These are phyloP conservation scores for Trissonchulus latispiculum DNA, from an alignment of 2,888 invertebrate genomes.

Conservation along the genomic window DNA sequence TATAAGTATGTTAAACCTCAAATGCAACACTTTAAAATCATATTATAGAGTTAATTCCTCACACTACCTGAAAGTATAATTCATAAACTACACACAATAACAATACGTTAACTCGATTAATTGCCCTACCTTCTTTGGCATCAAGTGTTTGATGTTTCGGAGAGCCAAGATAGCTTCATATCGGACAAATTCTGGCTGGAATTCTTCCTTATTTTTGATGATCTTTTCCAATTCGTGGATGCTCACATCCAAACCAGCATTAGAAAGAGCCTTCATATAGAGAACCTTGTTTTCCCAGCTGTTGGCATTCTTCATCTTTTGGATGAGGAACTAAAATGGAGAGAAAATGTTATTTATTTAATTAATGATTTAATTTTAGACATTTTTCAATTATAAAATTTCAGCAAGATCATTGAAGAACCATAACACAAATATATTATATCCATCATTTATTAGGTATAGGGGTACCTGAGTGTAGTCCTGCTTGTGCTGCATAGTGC, in stretches of 20 bases:
- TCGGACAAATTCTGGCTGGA: slow-evolving; percentile 25
- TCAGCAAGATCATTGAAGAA: too few relatives aligned
- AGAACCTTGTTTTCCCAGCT: slow-evolving; percentile 31
- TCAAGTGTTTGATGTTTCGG: slow-evolving; percentile 29
- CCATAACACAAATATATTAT: too few relatives aligned
- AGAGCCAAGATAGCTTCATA: slow-evolving; percentile 36
- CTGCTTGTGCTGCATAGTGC: slow-evolving; percentile 18
- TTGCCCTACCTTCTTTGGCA: slow-evolving; percentile 30
- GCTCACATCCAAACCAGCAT: slow-evolving; percentile 36
- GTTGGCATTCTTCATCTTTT: slow-evolving; percentile 3
- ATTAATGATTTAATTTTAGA: too few relatives aligned
- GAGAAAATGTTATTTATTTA: too few relatives aligned
- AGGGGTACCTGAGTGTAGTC: slow-evolving; percentile 14
- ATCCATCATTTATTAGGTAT: too few relatives aligned
- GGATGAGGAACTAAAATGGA: slow-evolving; percentile 17
- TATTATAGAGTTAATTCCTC: too few relatives aligned
- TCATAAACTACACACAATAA: too few relatives aligned
- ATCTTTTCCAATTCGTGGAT: slow-evolving; percentile 36
- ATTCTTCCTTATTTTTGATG: slow-evolving; percentile 29
- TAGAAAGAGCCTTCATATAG: slow-evolving; percentile 37
- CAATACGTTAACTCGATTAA: too few relatives aligned
- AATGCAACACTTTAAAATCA: too few relatives aligned
- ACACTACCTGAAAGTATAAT: too few relatives aligned
- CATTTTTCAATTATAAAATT: too few relatives aligned
- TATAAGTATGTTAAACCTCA: too few relatives aligned